These are phyloP conservation scores for Cathartes aura DNA, from an alignment of 2,113 vertebrate species.

Conservation along the genomic window DNA sequence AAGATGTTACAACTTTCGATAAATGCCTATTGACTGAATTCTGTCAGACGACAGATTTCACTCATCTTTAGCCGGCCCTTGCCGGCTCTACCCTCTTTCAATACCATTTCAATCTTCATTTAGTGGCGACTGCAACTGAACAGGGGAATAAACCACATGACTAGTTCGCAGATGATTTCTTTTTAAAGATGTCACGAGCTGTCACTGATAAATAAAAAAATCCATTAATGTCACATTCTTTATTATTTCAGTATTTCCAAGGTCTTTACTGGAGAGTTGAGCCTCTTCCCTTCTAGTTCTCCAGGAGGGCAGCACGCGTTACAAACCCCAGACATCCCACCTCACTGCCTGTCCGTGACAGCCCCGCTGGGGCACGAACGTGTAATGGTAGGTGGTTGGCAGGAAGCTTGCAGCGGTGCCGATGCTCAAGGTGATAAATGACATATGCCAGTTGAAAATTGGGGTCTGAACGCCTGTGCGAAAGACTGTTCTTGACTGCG, in stretches of 20 bases:
- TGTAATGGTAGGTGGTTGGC: neutral
- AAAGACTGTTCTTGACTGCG: accelerated
- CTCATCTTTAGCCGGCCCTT: neutral
- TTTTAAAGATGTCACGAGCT: neutral
- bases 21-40: neutral
- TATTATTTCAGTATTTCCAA: neutral
- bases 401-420: neutral
- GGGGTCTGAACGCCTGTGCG: neutral
- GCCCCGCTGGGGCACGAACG: neutral
- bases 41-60: neutral
- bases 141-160: neutral
- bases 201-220: conserved; percentile 33
- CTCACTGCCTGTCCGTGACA: conserved; percentile 46
- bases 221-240: neutral
- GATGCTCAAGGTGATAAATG: neutral
- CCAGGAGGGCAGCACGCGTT: neutral
- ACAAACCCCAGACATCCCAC: conserved; percentile 62
- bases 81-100: neutral
- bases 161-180: neutral
- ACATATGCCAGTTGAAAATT: neutral
- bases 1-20: neutral
- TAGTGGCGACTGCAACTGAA: neutral
- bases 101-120: conserved; percentile 37
- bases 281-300: neutral
- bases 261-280: neutral